A percentile compares a stretch with the other conserved stretches of the same genome.
Conservation (phyloP, 2,797 vertebrate species). For the Lophius americanus region DNA sequence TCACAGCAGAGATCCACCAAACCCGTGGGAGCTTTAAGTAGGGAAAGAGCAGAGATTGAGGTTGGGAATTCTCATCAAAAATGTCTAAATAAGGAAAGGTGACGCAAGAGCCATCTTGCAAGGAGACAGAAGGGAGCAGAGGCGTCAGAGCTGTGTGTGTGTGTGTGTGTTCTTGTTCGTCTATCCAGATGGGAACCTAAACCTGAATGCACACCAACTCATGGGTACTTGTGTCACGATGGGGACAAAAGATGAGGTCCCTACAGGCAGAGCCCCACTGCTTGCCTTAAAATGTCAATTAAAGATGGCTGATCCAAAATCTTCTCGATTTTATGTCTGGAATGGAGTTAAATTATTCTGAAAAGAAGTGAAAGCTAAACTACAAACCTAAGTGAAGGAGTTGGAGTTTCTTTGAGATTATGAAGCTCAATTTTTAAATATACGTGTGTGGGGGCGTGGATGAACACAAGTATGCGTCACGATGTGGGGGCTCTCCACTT, state of each 20-base stretch:
- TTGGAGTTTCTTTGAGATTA: constrained; percentile 10
- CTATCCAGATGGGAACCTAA: neutral
- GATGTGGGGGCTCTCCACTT: constrained; percentile 26
- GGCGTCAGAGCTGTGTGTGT: constrained; percentile 12
- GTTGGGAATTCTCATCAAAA: constrained; percentile 81
- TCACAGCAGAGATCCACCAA: constrained; percentile 52
- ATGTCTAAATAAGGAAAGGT: constrained; percentile 82
- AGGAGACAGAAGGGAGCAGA: constrained; percentile 62
- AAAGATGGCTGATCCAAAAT: no score
- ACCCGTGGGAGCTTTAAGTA: constrained; percentile 78
- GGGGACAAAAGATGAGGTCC: no score
- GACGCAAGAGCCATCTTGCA: constrained; percentile 68
- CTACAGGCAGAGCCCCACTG: no score
- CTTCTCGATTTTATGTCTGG: no score
- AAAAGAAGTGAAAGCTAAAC: constrained; percentile 5
- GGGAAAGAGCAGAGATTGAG: constrained; percentile 82
- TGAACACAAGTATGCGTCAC: constrained; percentile 1
- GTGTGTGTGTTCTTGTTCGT: neutral
- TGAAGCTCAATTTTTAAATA: constrained; percentile 6
- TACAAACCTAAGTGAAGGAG: constrained; percentile 7
- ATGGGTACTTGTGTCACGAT: no score
- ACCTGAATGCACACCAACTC: no score
- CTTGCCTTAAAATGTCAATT: no score
- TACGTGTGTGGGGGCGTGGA: neutral
- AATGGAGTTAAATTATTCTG: no score